Evolutionary conservation across 2,113 vertebrate genomes (phyloP).

Genomic region (Gila orcuttii): DNA sequence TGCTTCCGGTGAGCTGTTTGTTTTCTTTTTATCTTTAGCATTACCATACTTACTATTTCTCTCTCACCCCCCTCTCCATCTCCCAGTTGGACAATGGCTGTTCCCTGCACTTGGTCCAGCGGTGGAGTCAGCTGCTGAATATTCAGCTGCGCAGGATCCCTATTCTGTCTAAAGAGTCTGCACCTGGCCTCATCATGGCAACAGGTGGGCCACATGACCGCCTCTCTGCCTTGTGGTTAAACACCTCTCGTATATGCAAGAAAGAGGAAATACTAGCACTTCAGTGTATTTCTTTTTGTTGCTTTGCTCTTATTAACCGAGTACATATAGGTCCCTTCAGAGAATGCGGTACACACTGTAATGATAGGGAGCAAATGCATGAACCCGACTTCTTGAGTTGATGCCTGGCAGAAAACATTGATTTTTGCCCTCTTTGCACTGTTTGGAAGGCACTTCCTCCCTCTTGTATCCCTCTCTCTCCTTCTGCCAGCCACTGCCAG

Average conservation of each 20-base stretch:
- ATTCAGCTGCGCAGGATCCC: conserved; percentile 93
- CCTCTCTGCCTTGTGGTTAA: not conserved
- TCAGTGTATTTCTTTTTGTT: not conserved
- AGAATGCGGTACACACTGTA: conserved; percentile 31
- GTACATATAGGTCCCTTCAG: not conserved
- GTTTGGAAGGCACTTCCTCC: conserved; percentile 35
- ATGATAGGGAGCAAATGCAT: conserved; percentile 38
- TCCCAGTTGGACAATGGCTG: conserved; percentile 87
- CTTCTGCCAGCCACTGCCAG: conserved; percentile 20
- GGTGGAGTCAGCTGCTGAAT: conserved; percentile 92
- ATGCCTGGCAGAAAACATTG: conserved; percentile 48
- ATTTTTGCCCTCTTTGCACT: conserved; percentile 56
- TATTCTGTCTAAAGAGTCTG: conserved; percentile 95
- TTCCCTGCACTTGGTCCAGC: conserved; percentile 94
- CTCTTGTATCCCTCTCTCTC: not conserved
- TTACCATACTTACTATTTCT: not conserved
- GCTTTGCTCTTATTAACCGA: not conserved
- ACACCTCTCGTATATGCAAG: not conserved
- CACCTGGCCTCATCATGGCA: conserved; percentile 92
- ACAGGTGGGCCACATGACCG: conserved; percentile 78
- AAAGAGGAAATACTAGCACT: conserved; percentile 3
- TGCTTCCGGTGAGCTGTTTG: not conserved
- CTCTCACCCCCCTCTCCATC: not conserved
- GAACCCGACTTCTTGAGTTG: conserved; percentile 8
- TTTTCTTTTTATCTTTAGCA: not conserved